These are phyloP conservation scores for Spermophilus dauricus DNA, from an alignment of 2,113 vertebrate species.

Conservation along the genomic window DNA sequence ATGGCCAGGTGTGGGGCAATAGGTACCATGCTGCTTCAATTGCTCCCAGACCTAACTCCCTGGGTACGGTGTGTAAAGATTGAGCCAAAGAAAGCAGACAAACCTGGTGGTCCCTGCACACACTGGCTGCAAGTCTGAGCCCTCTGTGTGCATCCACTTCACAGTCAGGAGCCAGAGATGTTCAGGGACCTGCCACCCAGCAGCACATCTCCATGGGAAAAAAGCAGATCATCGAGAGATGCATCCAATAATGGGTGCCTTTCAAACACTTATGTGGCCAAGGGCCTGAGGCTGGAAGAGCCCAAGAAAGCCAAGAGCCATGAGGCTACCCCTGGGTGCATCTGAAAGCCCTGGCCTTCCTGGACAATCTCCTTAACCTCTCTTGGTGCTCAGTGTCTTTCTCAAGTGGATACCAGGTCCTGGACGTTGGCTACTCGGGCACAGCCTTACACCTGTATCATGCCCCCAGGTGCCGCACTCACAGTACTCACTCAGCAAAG, in stretches of 20 bases:
- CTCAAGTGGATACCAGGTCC: neutral
- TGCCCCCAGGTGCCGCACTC: neutral
- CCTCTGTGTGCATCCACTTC: too few species aligned
- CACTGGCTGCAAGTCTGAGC: neutral
- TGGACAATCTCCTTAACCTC: rapidly evolving
- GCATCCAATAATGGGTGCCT: rapidly evolving
- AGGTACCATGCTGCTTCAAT: too few species aligned
- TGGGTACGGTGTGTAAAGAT: rapidly evolving
- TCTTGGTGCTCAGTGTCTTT: neutral
- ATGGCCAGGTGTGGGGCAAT: rapidly evolving
- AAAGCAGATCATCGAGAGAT: neutral
- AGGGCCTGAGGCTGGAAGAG: neutral
- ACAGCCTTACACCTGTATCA: neutral
- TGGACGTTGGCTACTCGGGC: too few species aligned
- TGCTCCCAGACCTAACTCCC: too few species aligned
- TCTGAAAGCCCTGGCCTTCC: neutral
- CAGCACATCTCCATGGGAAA: neutral
- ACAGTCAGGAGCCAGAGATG: neutral
- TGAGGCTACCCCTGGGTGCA: rapidly evolving
- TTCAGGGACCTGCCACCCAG: neutral
- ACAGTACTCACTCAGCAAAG: neutral
- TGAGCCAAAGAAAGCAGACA: neutral
- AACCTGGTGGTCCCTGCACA: neutral
- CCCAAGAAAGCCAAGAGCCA: rapidly evolving
- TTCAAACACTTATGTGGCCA: neutral